These are phyloP conservation scores for Pseudomugil gertrudae DNA, from an alignment of 2,797 vertebrate genomes.

Conservation along the genomic window DNA sequence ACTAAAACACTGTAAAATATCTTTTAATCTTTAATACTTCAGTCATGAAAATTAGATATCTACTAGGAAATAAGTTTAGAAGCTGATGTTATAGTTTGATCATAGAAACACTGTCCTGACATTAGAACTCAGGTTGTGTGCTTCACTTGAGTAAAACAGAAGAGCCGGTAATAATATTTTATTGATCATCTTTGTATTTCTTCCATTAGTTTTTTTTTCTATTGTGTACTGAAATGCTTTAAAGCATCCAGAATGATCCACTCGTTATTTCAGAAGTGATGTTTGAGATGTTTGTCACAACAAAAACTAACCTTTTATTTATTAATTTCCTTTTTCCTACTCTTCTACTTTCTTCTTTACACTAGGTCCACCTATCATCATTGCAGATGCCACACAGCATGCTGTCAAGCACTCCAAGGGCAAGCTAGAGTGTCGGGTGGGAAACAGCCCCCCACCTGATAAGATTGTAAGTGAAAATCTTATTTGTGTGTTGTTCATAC, in stretches of 20 bases:
- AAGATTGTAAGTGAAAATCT: slow-evolving; percentile 86
- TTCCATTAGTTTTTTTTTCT: background rate
- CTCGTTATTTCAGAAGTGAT: background rate
- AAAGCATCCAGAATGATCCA: background rate
- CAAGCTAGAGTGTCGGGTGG: slow-evolving; percentile 89
- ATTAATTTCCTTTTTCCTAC: background rate
- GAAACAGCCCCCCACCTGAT: slow-evolving; percentile 87
- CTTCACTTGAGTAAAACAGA: no score
- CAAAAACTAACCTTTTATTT: background rate
- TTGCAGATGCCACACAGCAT: slow-evolving; percentile 83
- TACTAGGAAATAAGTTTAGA: background rate
- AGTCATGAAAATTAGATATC: background rate
- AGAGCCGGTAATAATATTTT: background rate
- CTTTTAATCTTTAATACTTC: background rate
- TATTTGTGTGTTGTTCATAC: slow-evolving; percentile 35
- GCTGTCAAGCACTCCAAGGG: slow-evolving; percentile 88
- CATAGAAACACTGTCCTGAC: background rate
- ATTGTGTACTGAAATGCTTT: background rate
- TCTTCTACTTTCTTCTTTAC: slow-evolving; percentile 32
- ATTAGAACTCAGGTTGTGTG: background rate
- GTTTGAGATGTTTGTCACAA: background rate
- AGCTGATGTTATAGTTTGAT: background rate
- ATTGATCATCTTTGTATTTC: background rate
- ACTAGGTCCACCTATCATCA: slow-evolving; percentile 90
- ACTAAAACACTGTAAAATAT: background rate